Evolutionary conservation across 2,797 vertebrate genomes (phyloP), one percentile per base, ranked within the genome.

Genomic region (Hydrophis major): DNA sequence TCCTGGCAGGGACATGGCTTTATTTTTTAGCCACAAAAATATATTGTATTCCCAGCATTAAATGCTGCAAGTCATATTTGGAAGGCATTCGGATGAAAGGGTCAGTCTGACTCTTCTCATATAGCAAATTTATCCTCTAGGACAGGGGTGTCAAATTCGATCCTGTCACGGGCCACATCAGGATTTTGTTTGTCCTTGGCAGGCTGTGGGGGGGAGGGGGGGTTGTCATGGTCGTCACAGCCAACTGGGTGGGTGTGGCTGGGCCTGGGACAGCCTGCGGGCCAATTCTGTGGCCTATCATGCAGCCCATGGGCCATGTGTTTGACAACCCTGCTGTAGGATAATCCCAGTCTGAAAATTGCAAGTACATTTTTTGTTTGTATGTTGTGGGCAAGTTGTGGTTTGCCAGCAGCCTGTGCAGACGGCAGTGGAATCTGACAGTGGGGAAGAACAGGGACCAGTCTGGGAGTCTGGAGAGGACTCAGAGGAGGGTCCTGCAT

Each of bases 221-320:
- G 11, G 3, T 4, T 63, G 27, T 63, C 61, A 27, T 63, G 61
- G 4, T 63, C 11, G 0, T 63, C 61, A 63, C 11, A 1, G 11
- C 61, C 11, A 1, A 63, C 61, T 63, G 61, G 27, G 10, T 63
- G 27, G 4, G 27, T 4, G 4, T 63, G 61, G 61, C 27, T 13
- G 61, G 27, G 61, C 11, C 27, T n/a, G n/a, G n/a, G n/a, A n/a
- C n/a, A n/a, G 61, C 10, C 27, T 11, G 28, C 32, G 61, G 61
- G n/a, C 25, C 60, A 12, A 28, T 27, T 61, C 60, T 20, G 20
- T 3, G 8, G 2, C 60, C 60, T 63, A 63, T 63, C 3, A 3
- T 63, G 60, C 1, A 3, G 27, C 61, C 27, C 0, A 0, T 2
- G 27, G 10, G 10, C 10, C 10, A 0, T 11, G 3, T 63, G 61